Percentiles rank a stretch among this genome's conserved stretches.
These are phyloP conservation scores for Mesocricetus auratus DNA, from an alignment of 2,113 vertebrate species.

Conservation along the genomic window DNA sequence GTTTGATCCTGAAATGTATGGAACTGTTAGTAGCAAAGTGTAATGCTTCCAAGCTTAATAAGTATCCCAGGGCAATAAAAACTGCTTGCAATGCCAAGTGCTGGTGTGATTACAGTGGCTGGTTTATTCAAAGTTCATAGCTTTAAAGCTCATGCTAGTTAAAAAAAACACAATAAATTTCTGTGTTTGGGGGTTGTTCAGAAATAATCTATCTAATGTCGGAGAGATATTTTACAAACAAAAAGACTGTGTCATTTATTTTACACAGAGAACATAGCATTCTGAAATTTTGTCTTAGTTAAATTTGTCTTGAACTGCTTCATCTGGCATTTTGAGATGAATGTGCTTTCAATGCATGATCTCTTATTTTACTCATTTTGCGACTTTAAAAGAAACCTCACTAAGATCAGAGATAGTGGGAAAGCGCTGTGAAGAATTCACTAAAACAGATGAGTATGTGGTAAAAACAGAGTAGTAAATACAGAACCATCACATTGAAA, in stretches of 20 bases:
- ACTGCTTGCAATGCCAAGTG: slow-evolving; percentile 20
- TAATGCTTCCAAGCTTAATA: slow-evolving; percentile 66
- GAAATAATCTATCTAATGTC: slow-evolving; percentile 40
- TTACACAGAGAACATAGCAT: background rate
- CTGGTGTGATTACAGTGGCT: background rate
- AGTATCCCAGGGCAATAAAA: slow-evolving; percentile 14
- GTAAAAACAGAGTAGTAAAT: background rate
- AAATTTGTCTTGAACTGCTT: background rate
- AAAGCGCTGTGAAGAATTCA: background rate
- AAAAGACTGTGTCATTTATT: background rate
- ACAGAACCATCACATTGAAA: background rate
- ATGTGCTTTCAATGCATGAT: background rate
- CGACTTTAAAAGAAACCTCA: slow-evolving; percentile 40
- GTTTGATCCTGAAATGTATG: slow-evolving; percentile 52
- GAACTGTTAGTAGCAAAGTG: slow-evolving; percentile 43
- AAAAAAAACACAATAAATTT: slow-evolving; percentile 47
- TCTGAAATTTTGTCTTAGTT: slow-evolving; percentile 34
- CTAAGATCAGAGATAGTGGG: background rate
- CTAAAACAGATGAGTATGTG: background rate
- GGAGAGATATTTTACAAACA: slow-evolving; percentile 8
- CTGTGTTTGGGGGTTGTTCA: slow-evolving; percentile 60
- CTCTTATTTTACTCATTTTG: background rate
- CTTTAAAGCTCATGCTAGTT: slow-evolving; percentile 55
- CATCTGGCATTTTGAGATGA: slow-evolving; percentile 4
- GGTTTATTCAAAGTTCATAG: slow-evolving; percentile 66